Evolutionary conservation across 2,797 vertebrate species (phyloP), one percentile per base, ranked within the genome.

Genomic region (Sebastes steindachneri): DNA sequence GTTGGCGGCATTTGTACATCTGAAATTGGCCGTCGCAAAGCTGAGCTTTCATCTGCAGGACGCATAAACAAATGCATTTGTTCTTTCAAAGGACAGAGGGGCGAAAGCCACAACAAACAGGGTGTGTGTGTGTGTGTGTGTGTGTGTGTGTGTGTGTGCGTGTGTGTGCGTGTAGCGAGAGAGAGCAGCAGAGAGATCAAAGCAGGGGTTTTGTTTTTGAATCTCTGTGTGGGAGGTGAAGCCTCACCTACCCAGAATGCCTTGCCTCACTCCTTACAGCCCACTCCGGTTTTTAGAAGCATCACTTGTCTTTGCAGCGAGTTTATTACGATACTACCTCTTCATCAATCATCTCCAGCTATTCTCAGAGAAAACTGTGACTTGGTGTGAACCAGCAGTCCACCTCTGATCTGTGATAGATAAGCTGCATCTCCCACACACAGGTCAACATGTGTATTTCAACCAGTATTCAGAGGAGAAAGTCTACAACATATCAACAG

Each of bases 191-290:
- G 73, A 85, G 62, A 79, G 88, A 93, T 92, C 88, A 93, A 93
- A 92, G 90, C 83, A 77, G 84, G 82, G 86, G 85, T 69, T 77
- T 73, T 86, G 83, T 89, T 91, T 89, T 88, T 88, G 74, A 91
- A 89, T 88, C 66, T 84, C 70, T 91, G 90, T 89, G 93, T 95
- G 90, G 92, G 93, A 93, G 90, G 85, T 90, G 88, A 87, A 89
- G 86, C 88, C 89, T 91, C 92, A 92, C 91, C 90, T 94, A 93
- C 94, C 93, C 94, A 94, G 85, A 90, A 93, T 95, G 88, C 93
- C 54, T 93, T 92, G 90, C 91, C 75, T 91, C 70, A n/a, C 87
- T 92, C 80, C 91, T 89, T 67, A 35, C 91, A 90, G 84, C 93
- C 93, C 91, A 93, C 92, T 93, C 92, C 86, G 84, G 86, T 79